Conservation (phyloP, 2,113 vertebrate genomes). For the Cisticola juncidis region DNA sequence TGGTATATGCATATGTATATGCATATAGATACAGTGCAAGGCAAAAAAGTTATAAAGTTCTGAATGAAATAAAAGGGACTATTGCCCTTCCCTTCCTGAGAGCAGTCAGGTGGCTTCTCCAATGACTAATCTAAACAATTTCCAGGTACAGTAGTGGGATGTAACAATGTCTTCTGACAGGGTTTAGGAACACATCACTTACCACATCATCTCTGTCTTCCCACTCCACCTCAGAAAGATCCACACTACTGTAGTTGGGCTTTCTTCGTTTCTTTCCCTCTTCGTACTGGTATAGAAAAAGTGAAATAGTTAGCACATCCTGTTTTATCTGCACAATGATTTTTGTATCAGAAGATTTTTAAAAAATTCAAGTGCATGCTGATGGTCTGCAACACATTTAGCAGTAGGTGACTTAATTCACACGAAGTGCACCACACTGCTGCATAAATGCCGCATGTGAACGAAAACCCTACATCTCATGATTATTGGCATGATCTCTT, state of each 20-base stretch:
- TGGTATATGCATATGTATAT: neutral
- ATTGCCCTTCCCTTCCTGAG: neutral
- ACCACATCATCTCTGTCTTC: slow-evolving; percentile 95
- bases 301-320: neutral
- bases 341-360: neutral
- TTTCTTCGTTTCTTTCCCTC: slow-evolving; percentile 93
- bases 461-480: neutral
- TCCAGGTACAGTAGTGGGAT: neutral
- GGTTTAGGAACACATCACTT: slow-evolving; percentile 48
- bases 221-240: slow-evolving; percentile 98
- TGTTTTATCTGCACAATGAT: neutral
- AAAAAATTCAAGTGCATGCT: no score
- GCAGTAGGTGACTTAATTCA: neutral
- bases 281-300: slow-evolving; percentile 82
- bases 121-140: neutral
- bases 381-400: no score
- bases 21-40: no score
- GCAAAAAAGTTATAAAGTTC: neutral
- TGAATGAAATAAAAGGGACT: neutral
- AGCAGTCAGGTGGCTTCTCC: neutral
- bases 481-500: neutral
- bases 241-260: slow-evolving; percentile 95
- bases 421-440: neutral
- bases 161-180: neutral
- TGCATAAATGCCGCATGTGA: neutral